Conservation (phyloP, 2,888 invertebrate species). For the Ypsolopha scabrella region DNA sequence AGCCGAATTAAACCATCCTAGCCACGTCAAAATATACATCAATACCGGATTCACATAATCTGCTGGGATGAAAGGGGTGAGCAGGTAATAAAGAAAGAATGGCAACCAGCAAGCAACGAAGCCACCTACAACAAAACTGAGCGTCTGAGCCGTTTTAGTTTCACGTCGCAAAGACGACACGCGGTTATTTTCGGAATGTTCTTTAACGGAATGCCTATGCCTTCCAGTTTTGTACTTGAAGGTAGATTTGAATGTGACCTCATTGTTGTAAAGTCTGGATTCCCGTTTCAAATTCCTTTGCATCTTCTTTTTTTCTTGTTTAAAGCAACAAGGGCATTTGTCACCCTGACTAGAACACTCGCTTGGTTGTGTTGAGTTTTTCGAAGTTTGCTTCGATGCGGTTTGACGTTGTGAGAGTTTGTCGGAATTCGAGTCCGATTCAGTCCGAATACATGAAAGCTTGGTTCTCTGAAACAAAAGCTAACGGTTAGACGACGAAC, state of each 20-base stretch:
- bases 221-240: constrained; percentile 52
- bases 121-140: constrained; percentile 89
- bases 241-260: constrained; percentile 56
- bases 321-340: constrained; percentile 58
- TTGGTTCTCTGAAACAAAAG: constrained; percentile 53
- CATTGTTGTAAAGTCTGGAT: constrained; percentile 39
- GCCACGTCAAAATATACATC: constrained; percentile 85
- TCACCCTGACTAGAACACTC: constrained; percentile 45
- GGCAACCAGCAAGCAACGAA: constrained; percentile 92
- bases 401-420: constrained; percentile 50
- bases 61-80: constrained; percentile 81
- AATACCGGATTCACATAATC: constrained; percentile 72
- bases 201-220: constrained; percentile 63
- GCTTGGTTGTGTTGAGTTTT: constrained; percentile 39
- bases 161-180: constrained; percentile 81
- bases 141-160: constrained; percentile 88
- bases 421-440: constrained; percentile 59
- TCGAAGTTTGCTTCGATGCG: constrained; percentile 47
- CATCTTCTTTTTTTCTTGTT: constrained; percentile 33
- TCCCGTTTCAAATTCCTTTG: constrained; percentile 41
- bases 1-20: constrained; percentile 92
- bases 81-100: constrained; percentile 85
- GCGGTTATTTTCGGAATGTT: constrained; percentile 69
- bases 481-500: not conserved
- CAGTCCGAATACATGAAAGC: constrained; percentile 56